Evolutionary conservation across 2,797 vertebrate species (phyloP).

Genomic region (Coluber constrictor): DNA sequence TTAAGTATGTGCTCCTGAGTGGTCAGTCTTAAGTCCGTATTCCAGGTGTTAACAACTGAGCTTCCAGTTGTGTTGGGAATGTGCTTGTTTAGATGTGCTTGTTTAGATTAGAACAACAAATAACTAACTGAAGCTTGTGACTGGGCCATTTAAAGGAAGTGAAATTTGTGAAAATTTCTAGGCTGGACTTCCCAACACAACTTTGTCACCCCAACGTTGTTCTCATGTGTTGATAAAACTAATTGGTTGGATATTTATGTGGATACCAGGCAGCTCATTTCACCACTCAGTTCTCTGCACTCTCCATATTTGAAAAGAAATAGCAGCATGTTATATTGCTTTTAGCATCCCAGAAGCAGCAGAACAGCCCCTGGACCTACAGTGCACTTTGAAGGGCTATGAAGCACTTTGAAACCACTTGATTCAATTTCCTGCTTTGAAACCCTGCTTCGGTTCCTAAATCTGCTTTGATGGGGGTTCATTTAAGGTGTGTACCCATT

Average conservation of each 20-base stretch:
- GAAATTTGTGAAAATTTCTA: not conserved
- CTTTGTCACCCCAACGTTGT: not conserved
- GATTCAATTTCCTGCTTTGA: not conserved
- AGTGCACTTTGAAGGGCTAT: not conserved
- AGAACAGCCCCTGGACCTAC: not conserved
- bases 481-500: not conserved
- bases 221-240: not conserved
- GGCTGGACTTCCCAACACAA: too few relatives aligned
- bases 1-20: not conserved
- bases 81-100: not conserved
- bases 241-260: not conserved
- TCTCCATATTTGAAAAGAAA: not conserved
- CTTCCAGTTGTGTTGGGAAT: not conserved
- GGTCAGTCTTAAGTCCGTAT: not conserved
- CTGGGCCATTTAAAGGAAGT: not conserved
- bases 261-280: not conserved
- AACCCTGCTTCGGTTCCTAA: not conserved
- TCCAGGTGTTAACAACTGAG: not conserved
- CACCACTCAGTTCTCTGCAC: not conserved
- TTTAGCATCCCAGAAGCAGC: not conserved
- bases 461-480: not conserved
- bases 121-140: not conserved
- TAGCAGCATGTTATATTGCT: not conserved
- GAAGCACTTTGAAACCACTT: not conserved
- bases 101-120: not conserved